These are phyloP conservation scores for Xyliphius kryptos DNA, from an alignment of 2,113 vertebrate genomes.

Conservation along the genomic window DNA sequence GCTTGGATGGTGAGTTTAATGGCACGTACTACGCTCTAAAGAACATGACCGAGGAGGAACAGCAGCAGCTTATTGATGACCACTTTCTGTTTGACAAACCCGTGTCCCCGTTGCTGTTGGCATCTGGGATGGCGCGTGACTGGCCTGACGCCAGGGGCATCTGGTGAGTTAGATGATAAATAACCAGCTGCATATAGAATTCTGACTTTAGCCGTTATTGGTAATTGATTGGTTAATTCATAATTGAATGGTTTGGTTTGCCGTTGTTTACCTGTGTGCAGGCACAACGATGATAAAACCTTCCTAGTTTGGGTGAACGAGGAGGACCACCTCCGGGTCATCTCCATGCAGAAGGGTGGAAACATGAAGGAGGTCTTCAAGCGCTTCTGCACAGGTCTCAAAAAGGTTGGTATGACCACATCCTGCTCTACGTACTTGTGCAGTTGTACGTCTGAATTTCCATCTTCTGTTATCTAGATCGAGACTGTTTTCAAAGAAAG, in stretches of 20 bases:
- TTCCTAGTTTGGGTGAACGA: conserved; percentile 97
- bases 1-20: conserved; percentile 81
- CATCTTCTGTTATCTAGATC: conserved; percentile 64
- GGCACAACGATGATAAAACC: conserved; percentile 95
- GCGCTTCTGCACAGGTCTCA: conserved; percentile 88
- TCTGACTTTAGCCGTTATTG: too few relatives aligned
- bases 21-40: conserved; percentile 87
- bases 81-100: conserved; percentile 96
- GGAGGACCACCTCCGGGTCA: conserved; percentile 93
- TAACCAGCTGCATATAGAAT: too few relatives aligned
- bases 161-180: conserved; percentile 69
- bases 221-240: too few relatives aligned
- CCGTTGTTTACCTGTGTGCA: too few relatives aligned
- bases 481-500: conserved; percentile 85
- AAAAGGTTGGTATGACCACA: conserved; percentile 67
- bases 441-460: too few relatives aligned
- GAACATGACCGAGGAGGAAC: conserved; percentile 90
- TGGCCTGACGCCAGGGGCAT: conserved; percentile 92
- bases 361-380: conserved; percentile 92
- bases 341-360: conserved; percentile 96
- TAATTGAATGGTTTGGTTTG: too few relatives aligned
- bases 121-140: conserved; percentile 88
- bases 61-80: conserved; percentile 94
- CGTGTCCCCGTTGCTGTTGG: conserved; percentile 85
- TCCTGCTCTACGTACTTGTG: background rate